Conservation (phyloP, 2,113 vertebrate species). For the Lichenostomus cassidix region DNA sequence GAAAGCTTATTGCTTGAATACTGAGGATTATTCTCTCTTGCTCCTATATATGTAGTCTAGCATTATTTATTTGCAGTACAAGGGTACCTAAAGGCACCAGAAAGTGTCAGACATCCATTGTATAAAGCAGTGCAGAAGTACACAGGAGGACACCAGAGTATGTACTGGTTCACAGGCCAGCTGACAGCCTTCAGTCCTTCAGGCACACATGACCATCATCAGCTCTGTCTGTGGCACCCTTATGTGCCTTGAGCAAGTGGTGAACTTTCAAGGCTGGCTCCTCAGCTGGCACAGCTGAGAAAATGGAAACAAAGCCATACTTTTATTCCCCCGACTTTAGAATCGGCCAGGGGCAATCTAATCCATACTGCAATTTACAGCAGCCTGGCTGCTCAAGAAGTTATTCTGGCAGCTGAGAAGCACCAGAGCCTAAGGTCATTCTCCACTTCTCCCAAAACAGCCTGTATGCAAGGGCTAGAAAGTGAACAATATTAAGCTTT, state of each 20-base stretch:
- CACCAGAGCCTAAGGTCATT: slow-evolving; percentile 38
- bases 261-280: slow-evolving; percentile 31
- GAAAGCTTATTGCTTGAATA: not conserved
- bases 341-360: slow-evolving; percentile 46
- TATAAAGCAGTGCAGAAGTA: not conserved
- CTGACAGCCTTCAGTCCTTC: not conserved
- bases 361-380: slow-evolving; percentile 44
- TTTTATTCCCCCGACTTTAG: slow-evolving; percentile 40
- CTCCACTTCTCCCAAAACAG: not conserved
- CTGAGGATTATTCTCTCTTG: not conserved
- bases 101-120: not conserved
- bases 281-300: slow-evolving; percentile 29
- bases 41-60: not conserved
- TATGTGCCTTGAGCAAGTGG: not conserved
- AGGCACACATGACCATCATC: not conserved
- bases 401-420: slow-evolving; percentile 22
- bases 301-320: slow-evolving; percentile 31
- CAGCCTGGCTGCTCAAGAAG: not conserved
- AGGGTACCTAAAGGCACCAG: not conserved
- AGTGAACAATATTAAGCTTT: slow-evolving; percentile 15
- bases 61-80: not conserved
- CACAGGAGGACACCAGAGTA: not conserved
- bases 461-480: not conserved
- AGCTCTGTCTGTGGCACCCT: not conserved
- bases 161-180: not conserved